phyloP scores from a whole-genome alignment of 1,140 invertebrate species.

The Idris sp. region DNA sequence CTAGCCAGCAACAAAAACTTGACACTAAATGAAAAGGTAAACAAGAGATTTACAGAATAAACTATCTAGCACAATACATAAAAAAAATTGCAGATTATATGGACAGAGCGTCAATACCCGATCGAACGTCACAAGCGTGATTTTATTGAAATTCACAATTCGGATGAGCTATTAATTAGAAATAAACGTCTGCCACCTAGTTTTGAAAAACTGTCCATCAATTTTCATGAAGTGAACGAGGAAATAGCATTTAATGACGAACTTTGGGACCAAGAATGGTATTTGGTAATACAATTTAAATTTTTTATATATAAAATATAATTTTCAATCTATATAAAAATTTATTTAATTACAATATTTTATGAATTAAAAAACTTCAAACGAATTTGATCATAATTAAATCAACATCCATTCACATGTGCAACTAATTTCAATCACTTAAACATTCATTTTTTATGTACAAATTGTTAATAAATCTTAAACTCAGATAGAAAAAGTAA shows the following conservation, averaged over 20 bases:
- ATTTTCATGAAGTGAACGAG: conserved; percentile 13
- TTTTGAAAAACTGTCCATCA: conserved; percentile 4
- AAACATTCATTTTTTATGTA: too few relatives aligned
- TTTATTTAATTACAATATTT: too few relatives aligned
- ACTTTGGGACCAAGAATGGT: conserved; percentile 93
- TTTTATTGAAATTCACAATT: conserved; percentile 69
- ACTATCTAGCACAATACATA: too few relatives aligned
- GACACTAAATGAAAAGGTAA: conserved; percentile 74
- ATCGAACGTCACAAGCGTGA: conserved; percentile 83
- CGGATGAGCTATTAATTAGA: conserved; percentile 67
- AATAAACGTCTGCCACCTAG: conserved; percentile 63
- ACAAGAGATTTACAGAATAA: conserved; percentile 17
- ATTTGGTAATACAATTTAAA: too few relatives aligned
- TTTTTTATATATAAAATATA: too few relatives aligned
- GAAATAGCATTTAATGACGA: conserved; percentile 88
- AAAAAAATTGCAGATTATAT: conserved; percentile 82
- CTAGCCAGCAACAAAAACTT: conserved; percentile 60
- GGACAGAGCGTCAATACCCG: conserved; percentile 84
- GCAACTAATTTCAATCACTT: too few relatives aligned
- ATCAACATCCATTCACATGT: too few relatives aligned
- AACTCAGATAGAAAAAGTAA: too few relatives aligned
- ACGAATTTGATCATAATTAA: too few relatives aligned
- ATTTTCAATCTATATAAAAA: too few relatives aligned
- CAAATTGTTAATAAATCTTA: too few relatives aligned
- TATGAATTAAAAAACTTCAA: too few relatives aligned